Conservation (phyloP, 2,797 vertebrate species). For the Morelia viridis region DNA sequence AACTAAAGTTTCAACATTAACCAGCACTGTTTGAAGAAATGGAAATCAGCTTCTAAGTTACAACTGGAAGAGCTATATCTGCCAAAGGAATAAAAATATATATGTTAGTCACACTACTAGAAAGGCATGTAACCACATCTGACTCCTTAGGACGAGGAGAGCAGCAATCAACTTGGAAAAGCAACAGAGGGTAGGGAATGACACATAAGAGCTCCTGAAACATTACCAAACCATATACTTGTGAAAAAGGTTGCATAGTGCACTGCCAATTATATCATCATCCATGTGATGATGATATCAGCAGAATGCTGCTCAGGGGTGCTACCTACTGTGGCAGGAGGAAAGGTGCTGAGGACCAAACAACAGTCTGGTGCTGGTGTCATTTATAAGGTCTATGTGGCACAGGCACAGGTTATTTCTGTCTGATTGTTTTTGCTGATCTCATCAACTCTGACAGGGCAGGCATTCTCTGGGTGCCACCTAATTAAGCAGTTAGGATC, state of each 20-base stretch:
- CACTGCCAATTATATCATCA: neutral
- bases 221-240: neutral
- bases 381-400: neutral
- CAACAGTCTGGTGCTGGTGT: neutral
- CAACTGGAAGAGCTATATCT: neutral
- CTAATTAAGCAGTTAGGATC: neutral
- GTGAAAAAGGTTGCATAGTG: neutral
- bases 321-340: neutral
- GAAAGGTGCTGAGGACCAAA: neutral
- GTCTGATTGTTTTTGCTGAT: neutral
- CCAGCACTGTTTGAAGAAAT: neutral
- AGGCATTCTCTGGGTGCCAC: neutral
- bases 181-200: neutral
- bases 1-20: neutral
- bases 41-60: neutral
- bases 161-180: neutral
- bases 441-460: neutral
- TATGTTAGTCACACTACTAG: neutral
- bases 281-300: neutral
- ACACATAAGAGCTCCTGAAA: neutral
- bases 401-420: neutral
- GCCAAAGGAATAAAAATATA: neutral
- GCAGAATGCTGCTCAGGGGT: neutral
- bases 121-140: neutral
- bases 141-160: neutral